Conservation (phyloP, 2,888 invertebrate species). For the Aphrophora alni region DNA sequence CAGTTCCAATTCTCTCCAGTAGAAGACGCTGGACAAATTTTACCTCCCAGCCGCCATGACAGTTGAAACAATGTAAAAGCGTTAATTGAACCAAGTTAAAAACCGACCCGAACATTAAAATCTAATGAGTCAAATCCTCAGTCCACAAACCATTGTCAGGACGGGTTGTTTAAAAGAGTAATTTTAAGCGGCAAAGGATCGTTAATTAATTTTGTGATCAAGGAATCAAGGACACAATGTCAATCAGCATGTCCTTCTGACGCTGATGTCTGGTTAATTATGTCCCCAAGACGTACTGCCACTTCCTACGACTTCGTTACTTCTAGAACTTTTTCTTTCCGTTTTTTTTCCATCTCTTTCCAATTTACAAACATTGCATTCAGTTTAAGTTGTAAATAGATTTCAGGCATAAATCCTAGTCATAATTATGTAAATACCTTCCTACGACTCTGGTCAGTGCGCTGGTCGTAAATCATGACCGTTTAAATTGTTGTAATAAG, state of each 20-base stretch:
- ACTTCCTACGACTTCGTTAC: constrained; percentile 3
- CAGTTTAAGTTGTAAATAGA: not conserved
- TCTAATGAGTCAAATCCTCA: no score
- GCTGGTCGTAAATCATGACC: not conserved
- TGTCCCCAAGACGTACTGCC: not conserved
- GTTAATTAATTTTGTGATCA: constrained; percentile 2
- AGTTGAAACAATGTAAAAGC: no score
- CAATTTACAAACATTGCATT: not conserved
- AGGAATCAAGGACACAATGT: not conserved
- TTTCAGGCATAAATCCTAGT: not conserved
- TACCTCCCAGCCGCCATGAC: no score
- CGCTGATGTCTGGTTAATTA: not conserved
- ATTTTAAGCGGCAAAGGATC: not conserved
- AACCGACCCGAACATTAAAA: no score
- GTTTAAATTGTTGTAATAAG: constrained; percentile 1
- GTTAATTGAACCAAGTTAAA: no score
- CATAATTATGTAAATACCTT: constrained; percentile 9
- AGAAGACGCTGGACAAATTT: no score
- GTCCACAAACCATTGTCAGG: not conserved
- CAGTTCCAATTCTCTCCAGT: no score
- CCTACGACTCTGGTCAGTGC: not conserved
- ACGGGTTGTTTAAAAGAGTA: not conserved
- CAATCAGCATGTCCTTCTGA: not conserved
- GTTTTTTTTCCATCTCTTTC: not conserved
- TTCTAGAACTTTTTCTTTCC: not conserved